A percentile compares a stretch with the other conserved stretches of the same genome.
Evolutionary conservation across 2,888 invertebrate species (phyloP).

Genomic region (Teleiodes luculella): DNA sequence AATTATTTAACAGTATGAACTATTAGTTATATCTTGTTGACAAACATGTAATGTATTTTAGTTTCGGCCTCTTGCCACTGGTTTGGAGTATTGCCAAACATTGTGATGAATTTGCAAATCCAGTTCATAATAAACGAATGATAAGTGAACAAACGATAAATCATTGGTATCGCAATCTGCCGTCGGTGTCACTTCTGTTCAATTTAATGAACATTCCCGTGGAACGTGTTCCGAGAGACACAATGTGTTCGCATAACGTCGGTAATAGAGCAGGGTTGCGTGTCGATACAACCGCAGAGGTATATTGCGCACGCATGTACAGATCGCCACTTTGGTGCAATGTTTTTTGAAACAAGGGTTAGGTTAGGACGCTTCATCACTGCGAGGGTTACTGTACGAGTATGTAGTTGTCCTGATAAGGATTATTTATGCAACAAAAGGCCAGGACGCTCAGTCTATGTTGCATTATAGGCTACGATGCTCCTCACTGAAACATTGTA

Average conservation of each 20-base stretch:
- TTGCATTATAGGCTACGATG: constrained; percentile 10
- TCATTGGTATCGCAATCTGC: constrained; percentile 3
- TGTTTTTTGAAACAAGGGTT: constrained; percentile 2
- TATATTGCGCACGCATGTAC: constrained; percentile 15
- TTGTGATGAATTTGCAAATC: constrained; percentile 2
- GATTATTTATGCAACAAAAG: constrained; percentile 56
- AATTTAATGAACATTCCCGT: constrained; percentile 8
- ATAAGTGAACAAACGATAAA: constrained; percentile 6
- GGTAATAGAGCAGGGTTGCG: constrained; percentile 2
- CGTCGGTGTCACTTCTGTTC: not conserved
- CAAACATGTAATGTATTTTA: constrained; percentile 1
- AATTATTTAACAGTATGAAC: too few relatives aligned
- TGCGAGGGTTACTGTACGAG: constrained; percentile 31
- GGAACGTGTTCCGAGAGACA: constrained; percentile 4
- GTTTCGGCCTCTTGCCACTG: not conserved
- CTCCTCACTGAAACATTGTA: not conserved
- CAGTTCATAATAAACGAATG: constrained; percentile 4
- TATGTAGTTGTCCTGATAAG: constrained; percentile 41
- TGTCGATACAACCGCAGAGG: constrained; percentile 9
- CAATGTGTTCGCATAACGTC: constrained; percentile 4
- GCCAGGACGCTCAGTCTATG: constrained; percentile 31
- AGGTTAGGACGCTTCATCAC: not conserved
- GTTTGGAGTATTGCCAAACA: not conserved
- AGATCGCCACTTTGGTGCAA: not conserved
- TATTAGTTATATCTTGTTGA: not conserved